Conservation (phyloP, 2,888 invertebrate species). For the Volucella inflata region DNA sequence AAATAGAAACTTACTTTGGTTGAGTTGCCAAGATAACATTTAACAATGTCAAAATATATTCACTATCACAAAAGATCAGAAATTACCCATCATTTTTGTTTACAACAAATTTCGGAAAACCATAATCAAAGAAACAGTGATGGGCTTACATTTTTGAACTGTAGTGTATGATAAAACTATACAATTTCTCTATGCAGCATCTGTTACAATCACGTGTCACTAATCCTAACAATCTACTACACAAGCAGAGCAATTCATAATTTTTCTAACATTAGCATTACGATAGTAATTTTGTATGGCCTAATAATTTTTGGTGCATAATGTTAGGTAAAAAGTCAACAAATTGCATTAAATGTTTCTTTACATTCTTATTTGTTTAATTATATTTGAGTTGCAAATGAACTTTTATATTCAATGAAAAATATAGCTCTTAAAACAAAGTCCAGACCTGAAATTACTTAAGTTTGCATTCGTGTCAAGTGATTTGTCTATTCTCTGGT, state of each 20-base stretch:
- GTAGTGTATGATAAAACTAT: too few species aligned
- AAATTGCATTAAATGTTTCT: slow-evolving; percentile 25
- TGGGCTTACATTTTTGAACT: too few species aligned
- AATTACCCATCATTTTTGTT: too few species aligned
- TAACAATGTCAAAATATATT: too few species aligned
- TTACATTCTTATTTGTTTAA: slow-evolving; percentile 20
- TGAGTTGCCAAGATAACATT: too few species aligned
- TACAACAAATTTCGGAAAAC: too few species aligned
- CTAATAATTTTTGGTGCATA: slow-evolving; percentile 65
- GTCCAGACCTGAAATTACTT: neutral
- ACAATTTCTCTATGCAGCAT: neutral
- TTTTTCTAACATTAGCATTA: slow-evolving; percentile 29
- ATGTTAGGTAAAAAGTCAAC: slow-evolving; percentile 60
- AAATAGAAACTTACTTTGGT: too few species aligned
- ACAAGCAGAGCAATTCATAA: neutral
- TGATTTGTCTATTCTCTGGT: slow-evolving; percentile 5
- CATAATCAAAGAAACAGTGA: too few species aligned
- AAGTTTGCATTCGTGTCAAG: slow-evolving; percentile 59
- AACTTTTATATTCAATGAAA: neutral
- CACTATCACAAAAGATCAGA: too few species aligned
- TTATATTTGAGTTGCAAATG: neutral
- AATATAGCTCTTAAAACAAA: neutral
- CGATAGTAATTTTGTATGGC: slow-evolving; percentile 22
- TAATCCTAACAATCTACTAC: slow-evolving; percentile 10
- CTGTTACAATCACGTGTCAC: slow-evolving; percentile 7